Percentiles rank a stretch among this genome's conserved stretches.
These are phyloP conservation scores for Sciurus carolinensis DNA, from an alignment of 2,797 vertebrate species.

Conservation along the genomic window DNA sequence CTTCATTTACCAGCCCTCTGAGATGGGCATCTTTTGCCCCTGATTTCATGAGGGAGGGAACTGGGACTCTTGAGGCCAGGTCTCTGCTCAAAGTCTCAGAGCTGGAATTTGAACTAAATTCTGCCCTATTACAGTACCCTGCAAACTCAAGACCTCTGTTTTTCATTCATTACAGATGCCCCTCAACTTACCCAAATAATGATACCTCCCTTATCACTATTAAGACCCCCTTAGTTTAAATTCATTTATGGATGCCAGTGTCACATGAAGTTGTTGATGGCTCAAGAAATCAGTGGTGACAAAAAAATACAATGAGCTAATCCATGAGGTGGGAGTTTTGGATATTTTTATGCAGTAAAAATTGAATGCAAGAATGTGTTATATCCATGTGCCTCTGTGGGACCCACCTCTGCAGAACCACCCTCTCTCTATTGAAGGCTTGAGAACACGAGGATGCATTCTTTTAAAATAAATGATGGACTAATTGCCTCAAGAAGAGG, in stretches of 20 bases:
- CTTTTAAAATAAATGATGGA: neutral
- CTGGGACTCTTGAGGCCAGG: neutral
- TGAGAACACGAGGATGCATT: neutral
- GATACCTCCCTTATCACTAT: neutral
- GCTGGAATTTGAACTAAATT: neutral
- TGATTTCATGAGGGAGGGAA: neutral
- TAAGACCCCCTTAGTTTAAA: neutral
- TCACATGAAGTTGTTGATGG: neutral
- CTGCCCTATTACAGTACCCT: neutral
- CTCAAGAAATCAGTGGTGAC: neutral
- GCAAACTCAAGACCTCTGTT: neutral
- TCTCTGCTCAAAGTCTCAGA: neutral
- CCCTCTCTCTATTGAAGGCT: neutral
- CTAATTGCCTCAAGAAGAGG: neutral
- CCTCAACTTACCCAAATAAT: neutral
- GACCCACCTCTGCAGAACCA: neutral
- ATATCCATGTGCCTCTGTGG: neutral
- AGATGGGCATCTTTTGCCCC: neutral
- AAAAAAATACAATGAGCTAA: neutral
- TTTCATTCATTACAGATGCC: neutral
- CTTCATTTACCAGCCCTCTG: neutral
- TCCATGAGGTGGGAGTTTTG: neutral
- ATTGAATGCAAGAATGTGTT: neutral
- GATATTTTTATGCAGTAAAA: neutral
- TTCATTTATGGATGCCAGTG: neutral